phyloP scores from a whole-genome alignment of 2,888 invertebrate genomes.

The Xestia ashworthii region DNA sequence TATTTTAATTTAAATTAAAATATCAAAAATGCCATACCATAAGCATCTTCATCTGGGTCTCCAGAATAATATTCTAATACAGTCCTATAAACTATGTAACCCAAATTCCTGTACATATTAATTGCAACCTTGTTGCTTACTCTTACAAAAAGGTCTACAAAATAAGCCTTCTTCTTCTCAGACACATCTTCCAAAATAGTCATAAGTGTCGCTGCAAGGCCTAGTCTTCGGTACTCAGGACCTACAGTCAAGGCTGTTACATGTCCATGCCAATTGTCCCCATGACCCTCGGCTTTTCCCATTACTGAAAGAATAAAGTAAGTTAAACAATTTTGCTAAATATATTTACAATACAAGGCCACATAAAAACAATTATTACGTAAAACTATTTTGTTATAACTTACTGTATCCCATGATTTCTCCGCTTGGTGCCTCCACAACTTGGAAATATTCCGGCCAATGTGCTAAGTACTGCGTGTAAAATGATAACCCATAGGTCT shows the following conservation, averaged over 20 bases:
- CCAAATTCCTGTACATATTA: conserved; percentile 98
- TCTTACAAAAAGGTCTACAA: conserved; percentile 99
- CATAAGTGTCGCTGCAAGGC: conserved; percentile 98
- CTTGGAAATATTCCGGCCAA: conserved; percentile 99
- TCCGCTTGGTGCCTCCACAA: conserved; percentile 98
- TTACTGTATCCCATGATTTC: conserved; percentile 99
- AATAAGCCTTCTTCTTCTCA: conserved; percentile 98
- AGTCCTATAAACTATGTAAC: conserved; percentile 98
- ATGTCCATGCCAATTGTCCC: conserved; percentile 99
- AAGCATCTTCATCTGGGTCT: conserved; percentile 99
- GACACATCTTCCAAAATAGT: conserved; percentile 98
- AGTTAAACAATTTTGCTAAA: not conserved
- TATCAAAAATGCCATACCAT: conserved; percentile 91
- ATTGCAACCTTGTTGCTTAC: conserved; percentile 99
- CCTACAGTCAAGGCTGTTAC: conserved; percentile 99
- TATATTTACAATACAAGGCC: not conserved
- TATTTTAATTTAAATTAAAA: not conserved
- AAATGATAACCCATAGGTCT: conserved; percentile 98
- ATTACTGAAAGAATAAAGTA: conserved; percentile 93
- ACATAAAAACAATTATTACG: not conserved
- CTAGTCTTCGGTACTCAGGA: conserved; percentile 97
- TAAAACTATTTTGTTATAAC: conserved; percentile 48
- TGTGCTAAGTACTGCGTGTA: conserved; percentile 99
- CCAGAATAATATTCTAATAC: conserved; percentile 99
- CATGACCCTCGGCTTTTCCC: conserved; percentile 99